Evolutionary conservation across 2,113 vertebrate species (phyloP).

Genomic region (Smithornis capensis): DNA sequence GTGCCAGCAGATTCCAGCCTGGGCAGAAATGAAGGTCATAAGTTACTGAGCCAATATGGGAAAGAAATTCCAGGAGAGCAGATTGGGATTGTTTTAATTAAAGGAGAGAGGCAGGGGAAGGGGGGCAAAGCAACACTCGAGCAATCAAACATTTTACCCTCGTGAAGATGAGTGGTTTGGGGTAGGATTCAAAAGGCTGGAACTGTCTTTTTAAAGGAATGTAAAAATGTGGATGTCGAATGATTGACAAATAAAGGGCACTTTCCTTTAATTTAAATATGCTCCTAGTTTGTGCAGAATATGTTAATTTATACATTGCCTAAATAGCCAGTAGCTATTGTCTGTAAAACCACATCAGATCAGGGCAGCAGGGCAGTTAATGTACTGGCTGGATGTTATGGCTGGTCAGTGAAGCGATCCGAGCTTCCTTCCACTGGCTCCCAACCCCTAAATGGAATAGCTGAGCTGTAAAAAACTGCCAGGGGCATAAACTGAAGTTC

Average conservation of each 20-base stretch:
- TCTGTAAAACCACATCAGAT: constrained; percentile 71
- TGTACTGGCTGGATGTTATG: constrained; percentile 70
- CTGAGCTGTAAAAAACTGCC: constrained; percentile 71
- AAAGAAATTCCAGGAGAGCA: constrained; percentile 58
- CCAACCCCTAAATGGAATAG: constrained; percentile 62
- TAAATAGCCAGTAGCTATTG: constrained; percentile 70
- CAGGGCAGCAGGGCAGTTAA: constrained; percentile 74
- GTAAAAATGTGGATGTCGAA: not conserved
- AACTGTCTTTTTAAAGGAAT: constrained; percentile 18
- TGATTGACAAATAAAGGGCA: constrained; percentile 64
- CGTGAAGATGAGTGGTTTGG: rapidly evolving
- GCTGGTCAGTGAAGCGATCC: constrained; percentile 73
- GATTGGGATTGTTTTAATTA: constrained; percentile 57
- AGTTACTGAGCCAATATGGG: constrained; percentile 11
- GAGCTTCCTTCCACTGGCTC: constrained; percentile 66
- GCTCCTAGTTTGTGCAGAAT: constrained; percentile 53
- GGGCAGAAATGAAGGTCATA: constrained; percentile 39
- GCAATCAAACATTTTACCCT: not conserved
- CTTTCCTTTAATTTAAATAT: constrained; percentile 63
- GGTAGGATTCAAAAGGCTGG: not conserved
- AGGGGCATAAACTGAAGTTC: constrained; percentile 59
- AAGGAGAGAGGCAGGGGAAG: constrained; percentile 73
- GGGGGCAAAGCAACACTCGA: not conserved
- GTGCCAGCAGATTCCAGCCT: not conserved
- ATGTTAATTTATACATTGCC: constrained; percentile 72